A percentile compares a stretch with the other conserved stretches of the same genome.
Evolutionary conservation across 2,888 invertebrate genomes (phyloP).

Genomic region (Rhodophaea formosa): DNA sequence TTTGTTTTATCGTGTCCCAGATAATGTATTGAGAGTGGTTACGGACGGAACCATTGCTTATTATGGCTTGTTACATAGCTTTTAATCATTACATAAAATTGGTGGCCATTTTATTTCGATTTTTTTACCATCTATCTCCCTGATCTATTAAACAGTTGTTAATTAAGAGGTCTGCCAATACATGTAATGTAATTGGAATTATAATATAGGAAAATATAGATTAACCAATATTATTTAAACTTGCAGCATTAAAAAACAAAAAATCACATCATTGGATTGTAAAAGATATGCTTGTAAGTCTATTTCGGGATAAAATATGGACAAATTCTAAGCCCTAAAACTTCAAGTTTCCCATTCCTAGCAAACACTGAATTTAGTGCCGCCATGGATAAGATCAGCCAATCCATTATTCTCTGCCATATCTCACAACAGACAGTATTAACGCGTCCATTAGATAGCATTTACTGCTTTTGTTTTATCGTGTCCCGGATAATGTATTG

Average conservation of each 20-base stretch:
- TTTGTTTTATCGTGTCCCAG: slow-evolving; percentile 70
- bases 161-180: too few species aligned
- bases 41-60: slow-evolving; percentile 24
- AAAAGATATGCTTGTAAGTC: too few species aligned
- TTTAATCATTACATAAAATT: background rate
- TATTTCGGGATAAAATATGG: slow-evolving; percentile 14
- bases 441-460: slow-evolving; percentile 56
- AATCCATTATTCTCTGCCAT: slow-evolving; percentile 12
- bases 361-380: slow-evolving; percentile 8
- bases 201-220: too few species aligned
- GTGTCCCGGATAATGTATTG: slow-evolving; percentile 68
- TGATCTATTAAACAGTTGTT: too few species aligned
- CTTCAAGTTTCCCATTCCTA: background rate
- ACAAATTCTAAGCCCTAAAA: slow-evolving; percentile 10
- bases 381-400: slow-evolving; percentile 10
- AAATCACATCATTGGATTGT: too few species aligned
- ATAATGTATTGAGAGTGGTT: slow-evolving; percentile 67
- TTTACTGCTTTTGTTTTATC: slow-evolving; percentile 73
- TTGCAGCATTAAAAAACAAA: too few species aligned
- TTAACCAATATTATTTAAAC: too few species aligned
- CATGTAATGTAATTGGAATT: too few species aligned
- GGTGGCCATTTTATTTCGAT: slow-evolving; percentile 22
- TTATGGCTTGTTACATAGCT: slow-evolving; percentile 21
- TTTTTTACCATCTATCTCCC: background rate
- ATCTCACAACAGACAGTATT: slow-evolving; percentile 8